Percentiles rank a stretch among this genome's conserved stretches.
phyloP scores from a whole-genome alignment of 2,888 invertebrate species.

The Athalia rosae region DNA sequence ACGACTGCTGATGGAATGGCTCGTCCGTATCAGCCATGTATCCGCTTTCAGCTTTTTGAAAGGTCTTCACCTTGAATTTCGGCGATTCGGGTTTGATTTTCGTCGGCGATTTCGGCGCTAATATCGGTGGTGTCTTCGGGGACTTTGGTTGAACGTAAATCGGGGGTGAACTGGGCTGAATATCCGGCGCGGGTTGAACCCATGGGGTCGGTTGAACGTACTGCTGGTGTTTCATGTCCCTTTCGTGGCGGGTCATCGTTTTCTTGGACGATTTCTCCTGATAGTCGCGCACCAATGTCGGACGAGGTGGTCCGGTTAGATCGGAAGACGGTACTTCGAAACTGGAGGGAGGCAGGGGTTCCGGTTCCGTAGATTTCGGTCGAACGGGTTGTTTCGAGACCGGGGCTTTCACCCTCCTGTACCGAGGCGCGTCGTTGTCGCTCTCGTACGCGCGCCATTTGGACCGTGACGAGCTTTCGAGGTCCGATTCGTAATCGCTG shows the following conservation, averaged over 20 bases:
- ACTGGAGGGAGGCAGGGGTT: constrained; percentile 76
- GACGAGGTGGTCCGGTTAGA: constrained; percentile 62
- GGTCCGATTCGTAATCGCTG: constrained; percentile 83
- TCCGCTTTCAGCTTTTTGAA: constrained; percentile 76
- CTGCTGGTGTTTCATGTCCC: constrained; percentile 59
- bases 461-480: constrained; percentile 73
- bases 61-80: constrained; percentile 75
- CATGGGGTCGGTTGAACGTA: neutral
- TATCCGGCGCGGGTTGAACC: constrained; percentile 55
- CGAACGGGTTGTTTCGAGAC: constrained; percentile 68
- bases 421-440: constrained; percentile 79
- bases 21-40: constrained; percentile 85
- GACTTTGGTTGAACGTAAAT: constrained; percentile 66
- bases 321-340: constrained; percentile 75
- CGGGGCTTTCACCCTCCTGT: constrained; percentile 77
- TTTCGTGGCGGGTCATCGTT: constrained; percentile 63
- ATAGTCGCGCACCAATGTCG: constrained; percentile 58
- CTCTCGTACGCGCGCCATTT: constrained; percentile 81
- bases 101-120: constrained; percentile 57
- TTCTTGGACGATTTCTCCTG: constrained; percentile 61
- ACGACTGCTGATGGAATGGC: constrained; percentile 71
- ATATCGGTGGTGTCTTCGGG: constrained; percentile 65
- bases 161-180: constrained; percentile 70
- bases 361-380: constrained; percentile 77
- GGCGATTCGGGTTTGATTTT: constrained; percentile 75